Evolutionary conservation across 2,888 invertebrate genomes (phyloP), one percentile per base, ranked within the genome.

Genomic region (Frankliniella fusca): DNA sequence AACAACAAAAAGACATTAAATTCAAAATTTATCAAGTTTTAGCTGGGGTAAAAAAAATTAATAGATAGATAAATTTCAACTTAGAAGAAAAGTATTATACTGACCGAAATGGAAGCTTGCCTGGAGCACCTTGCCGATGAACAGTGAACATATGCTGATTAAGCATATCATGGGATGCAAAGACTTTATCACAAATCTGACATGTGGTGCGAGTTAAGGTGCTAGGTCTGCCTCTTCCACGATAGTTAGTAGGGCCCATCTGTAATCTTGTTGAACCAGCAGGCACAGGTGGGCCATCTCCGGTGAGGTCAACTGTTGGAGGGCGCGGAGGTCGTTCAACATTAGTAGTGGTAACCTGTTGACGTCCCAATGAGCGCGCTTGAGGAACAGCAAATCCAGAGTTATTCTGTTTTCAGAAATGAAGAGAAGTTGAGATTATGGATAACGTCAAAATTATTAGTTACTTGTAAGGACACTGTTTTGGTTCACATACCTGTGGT

Each of bases 131-230:
- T 18, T 88, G 88, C 82, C 87, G 87, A 85, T 89, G 89, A 2
- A 87, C 87, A 3, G 87, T 86, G 5, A 38, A 38, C 88, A 89
- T 90, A 83, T 90, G 90, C 76, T 89, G 88, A n/a, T 88, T 88
- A 10, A 90, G 86, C 81, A 88, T 87, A 83, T 90, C 90, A 82
- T 87, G 88, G 79, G 88, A 89, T 82, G 88, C 88, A 84, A 90
- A 90, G 81, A 87, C 87, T 84, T 90, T 89, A 82, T 89, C 89
- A 85, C 90, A 90, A 5, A 90, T 87, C 84, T 89, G 89, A 82
- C 87, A 86, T 38, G 84, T 76, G 12, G 80, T 83, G 48, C 82
- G 79, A 20, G 80, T 20, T n/a, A 70, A 65, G 9, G 82, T 81
- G 20, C 83, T 82, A 85, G 88, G 54, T 12, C 70, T 9, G 1